Conservation (phyloP, 1,140 invertebrate species). For the Drosophila neocordata region DNA sequence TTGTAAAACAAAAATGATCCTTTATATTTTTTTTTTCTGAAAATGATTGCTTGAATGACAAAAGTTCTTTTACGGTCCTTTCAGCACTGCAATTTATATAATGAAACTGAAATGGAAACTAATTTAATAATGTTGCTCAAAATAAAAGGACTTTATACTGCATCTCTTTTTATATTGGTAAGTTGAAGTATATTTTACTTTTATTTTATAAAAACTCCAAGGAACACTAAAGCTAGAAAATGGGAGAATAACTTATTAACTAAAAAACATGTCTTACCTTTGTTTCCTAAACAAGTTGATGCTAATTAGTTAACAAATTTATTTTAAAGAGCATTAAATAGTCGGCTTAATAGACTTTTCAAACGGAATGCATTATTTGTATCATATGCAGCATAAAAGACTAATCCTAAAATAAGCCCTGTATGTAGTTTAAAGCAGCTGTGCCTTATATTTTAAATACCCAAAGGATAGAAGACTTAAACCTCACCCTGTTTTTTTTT, state of each 20-base stretch:
- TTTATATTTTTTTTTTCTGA: background rate
- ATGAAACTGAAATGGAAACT: background rate
- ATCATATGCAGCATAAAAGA: slow-evolving; percentile 51
- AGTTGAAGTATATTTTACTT: background rate
- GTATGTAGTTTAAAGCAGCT: slow-evolving; percentile 45
- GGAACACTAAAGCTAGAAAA: too few relatives aligned
- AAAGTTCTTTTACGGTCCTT: background rate
- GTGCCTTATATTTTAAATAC: slow-evolving; percentile 35
- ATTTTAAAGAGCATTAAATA: background rate
- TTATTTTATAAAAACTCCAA: too few relatives aligned
- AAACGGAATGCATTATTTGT: slow-evolving; percentile 9
- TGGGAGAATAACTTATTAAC: too few relatives aligned
- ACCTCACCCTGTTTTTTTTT: slow-evolving; percentile 12
- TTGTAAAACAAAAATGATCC: slow-evolving; percentile 10
- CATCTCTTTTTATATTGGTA: background rate
- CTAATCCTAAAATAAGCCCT: slow-evolving; percentile 65
- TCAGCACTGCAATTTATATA: slow-evolving; percentile 2
- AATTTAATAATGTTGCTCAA: background rate
- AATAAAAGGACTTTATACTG: background rate
- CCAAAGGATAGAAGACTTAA: too few relatives aligned
- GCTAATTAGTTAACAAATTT: too few relatives aligned
- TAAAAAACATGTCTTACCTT: too few relatives aligned
- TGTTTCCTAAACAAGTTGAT: too few relatives aligned
- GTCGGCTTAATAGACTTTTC: background rate
- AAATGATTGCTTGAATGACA: background rate